phyloP scores from a whole-genome alignment of 2,797 vertebrate species.

The Cossypha polioptera region DNA sequence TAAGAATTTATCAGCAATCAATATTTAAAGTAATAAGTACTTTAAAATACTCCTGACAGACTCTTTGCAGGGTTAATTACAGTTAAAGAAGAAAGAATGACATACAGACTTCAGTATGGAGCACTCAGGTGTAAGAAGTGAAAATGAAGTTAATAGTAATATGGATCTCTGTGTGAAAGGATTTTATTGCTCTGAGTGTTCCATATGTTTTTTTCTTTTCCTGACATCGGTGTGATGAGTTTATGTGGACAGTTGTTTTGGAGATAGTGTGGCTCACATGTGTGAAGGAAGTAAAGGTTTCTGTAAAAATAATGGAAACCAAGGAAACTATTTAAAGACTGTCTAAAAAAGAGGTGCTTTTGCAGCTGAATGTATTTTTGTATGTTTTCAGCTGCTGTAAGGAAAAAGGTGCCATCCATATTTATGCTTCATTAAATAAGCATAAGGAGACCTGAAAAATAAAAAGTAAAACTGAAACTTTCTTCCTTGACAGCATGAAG shows the following conservation, averaged over 20 bases:
- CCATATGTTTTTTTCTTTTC: neutral
- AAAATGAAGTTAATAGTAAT: neutral
- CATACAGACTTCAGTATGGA: neutral
- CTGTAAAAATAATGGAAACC: slow-evolving; percentile 30
- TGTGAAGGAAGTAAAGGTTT: neutral
- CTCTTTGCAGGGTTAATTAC: neutral
- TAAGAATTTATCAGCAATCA: neutral
- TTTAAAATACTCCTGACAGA: neutral
- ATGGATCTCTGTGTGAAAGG: neutral
- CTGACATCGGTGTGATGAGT: neutral
- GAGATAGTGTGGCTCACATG: neutral
- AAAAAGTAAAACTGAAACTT: neutral
- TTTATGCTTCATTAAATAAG: slow-evolving; percentile 46
- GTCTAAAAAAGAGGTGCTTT: slow-evolving; percentile 9
- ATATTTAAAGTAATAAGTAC: neutral
- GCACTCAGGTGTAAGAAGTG: rapidly evolving
- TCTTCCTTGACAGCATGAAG: neutral
- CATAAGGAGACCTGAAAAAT: neutral
- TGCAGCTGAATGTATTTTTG: slow-evolving; percentile 35
- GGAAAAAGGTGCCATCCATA: neutral
- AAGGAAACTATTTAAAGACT: slow-evolving; percentile 10
- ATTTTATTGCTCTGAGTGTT: neutral
- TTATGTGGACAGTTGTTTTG: neutral
- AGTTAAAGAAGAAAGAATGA: neutral
- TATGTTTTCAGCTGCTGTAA: neutral